Evolutionary conservation across 2,113 vertebrate genomes (phyloP).

Genomic region (Phylloscopus trochiloides): DNA sequence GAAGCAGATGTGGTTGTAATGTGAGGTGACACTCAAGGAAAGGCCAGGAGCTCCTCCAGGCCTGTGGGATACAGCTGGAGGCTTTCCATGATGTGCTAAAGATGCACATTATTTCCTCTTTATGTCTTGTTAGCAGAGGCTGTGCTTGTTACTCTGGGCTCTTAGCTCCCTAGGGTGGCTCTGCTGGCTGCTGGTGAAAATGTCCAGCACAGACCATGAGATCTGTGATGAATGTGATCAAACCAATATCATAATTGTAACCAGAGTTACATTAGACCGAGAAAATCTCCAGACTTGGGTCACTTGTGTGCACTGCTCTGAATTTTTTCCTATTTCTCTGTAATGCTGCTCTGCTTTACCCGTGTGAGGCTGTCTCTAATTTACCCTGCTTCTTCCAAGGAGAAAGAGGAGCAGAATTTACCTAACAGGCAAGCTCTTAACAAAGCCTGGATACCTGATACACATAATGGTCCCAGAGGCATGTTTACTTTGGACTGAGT

Average conservation of each 20-base stretch:
- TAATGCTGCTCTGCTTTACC: background rate
- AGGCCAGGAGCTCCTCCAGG: background rate
- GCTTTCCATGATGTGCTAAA: background rate
- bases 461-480: constrained; percentile 61
- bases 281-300: background rate
- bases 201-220: background rate
- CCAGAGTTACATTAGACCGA: background rate
- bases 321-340: background rate
- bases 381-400: constrained; percentile 9
- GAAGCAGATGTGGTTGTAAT: background rate
- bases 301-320: background rate
- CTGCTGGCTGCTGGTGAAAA: background rate
- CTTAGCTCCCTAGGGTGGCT: background rate
- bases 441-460: constrained; percentile 70
- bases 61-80: background rate
- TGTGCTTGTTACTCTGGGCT: background rate
- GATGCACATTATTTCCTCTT: background rate
- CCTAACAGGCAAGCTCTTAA: constrained; percentile 51
- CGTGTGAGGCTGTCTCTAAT: background rate
- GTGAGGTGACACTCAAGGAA: background rate
- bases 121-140: background rate
- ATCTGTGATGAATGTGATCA: background rate
- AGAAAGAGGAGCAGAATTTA: constrained; percentile 27
- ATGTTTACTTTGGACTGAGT: constrained; percentile 68
- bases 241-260: background rate